A percentile compares a stretch with the other conserved stretches of the same genome.
phyloP scores from a whole-genome alignment of 2,797 vertebrate genomes.

The Sebastes miniatus region DNA sequence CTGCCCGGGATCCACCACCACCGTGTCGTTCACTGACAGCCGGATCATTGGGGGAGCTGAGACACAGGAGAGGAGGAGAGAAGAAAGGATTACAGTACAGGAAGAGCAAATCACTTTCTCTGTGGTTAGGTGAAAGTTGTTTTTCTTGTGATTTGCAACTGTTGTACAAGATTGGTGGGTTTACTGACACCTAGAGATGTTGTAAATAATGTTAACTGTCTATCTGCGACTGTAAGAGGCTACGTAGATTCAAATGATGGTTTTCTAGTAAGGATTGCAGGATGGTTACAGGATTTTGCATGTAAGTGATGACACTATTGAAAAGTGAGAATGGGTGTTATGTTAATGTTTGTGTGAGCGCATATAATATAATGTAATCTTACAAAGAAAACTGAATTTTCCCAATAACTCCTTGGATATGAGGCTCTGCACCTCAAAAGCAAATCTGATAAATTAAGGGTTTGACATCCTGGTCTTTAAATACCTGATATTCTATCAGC shows the following conservation, averaged over 20 bases:
- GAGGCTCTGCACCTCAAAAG: background rate
- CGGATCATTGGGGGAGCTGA: slow-evolving; percentile 92
- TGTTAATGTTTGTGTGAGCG: background rate
- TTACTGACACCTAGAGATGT: background rate
- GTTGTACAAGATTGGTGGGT: background rate
- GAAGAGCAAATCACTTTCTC: background rate
- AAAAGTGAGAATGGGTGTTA: background rate
- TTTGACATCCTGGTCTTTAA: background rate
- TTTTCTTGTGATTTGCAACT: background rate
- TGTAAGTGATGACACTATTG: slow-evolving; percentile 1
- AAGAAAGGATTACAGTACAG: slow-evolving; percentile 1
- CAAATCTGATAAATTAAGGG: too few relatives aligned
- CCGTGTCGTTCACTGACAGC: slow-evolving; percentile 92
- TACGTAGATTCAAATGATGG: background rate
- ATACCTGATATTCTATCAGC: background rate
- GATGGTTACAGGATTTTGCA: background rate
- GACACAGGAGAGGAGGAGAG: background rate
- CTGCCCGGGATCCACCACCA: slow-evolving; percentile 94
- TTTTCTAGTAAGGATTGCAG: background rate
- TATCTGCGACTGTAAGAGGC: background rate
- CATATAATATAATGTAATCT: background rate
- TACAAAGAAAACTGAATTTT: background rate
- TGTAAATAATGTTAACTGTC: background rate
- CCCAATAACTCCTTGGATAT: background rate
- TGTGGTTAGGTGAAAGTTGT: background rate